These are phyloP conservation scores for Cantharis lateralis DNA, from an alignment of 2,888 invertebrate genomes.

Conservation along the genomic window DNA sequence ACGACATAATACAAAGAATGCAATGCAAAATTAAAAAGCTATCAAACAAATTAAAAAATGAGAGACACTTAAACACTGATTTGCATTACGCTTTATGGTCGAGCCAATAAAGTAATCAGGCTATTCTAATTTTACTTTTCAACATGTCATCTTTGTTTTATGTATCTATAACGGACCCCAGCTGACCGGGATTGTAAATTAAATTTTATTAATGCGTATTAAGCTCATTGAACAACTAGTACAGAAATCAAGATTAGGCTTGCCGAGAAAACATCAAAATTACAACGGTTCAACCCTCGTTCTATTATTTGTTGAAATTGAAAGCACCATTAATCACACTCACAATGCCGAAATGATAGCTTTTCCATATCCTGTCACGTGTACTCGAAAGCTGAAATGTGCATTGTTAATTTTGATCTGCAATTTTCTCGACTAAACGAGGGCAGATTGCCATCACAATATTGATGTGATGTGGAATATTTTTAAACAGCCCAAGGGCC, in stretches of 20 bases:
- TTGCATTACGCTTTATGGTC: background rate
- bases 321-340: background rate
- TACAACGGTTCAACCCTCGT: background rate
- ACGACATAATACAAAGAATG: background rate
- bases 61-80: background rate
- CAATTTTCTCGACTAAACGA: background rate
- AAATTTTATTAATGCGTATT: constrained; percentile 5
- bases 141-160: constrained; percentile 4
- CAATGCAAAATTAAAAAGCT: background rate
- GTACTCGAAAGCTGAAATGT: background rate
- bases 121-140: constrained; percentile 6
- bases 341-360: background rate
- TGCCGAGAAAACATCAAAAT: background rate
- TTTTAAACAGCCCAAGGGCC: no score
- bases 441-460: background rate
- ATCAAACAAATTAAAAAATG: background rate
- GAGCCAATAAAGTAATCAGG: constrained; percentile 10
- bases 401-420: background rate
- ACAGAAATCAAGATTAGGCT: background rate
- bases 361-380: background rate
- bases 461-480: no score
- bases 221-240: background rate
- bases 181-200: constrained; percentile 2
- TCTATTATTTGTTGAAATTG: background rate
- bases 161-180: background rate